A percentile compares a stretch with the other conserved stretches of the same genome.
These are phyloP conservation scores for Lepidurus arcticus DNA, from an alignment of 1,140 invertebrate species.

Conservation along the genomic window DNA sequence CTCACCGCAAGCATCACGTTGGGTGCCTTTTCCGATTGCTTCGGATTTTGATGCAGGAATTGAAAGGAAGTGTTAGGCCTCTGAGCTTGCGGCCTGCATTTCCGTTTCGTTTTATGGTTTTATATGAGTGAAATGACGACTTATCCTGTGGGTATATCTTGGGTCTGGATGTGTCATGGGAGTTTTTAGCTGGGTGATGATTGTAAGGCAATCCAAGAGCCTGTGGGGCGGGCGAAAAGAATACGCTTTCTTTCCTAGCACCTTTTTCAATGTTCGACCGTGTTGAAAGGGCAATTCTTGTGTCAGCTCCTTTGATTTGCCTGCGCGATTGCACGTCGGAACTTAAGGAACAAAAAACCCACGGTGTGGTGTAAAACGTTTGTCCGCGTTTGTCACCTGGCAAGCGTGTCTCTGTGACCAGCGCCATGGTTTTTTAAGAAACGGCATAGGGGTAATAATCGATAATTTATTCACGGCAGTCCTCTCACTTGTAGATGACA, in stretches of 20 bases:
- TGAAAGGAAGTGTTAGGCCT: neutral
- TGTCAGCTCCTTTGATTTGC: neutral
- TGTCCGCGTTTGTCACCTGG: neutral
- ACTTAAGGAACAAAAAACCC: neutral
- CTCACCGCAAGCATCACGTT: neutral
- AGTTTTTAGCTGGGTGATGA: neutral
- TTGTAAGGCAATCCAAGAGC: conserved; percentile 2
- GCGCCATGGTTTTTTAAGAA: neutral
- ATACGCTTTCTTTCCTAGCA: neutral
- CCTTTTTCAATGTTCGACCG: neutral
- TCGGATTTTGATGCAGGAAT: neutral
- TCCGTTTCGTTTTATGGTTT: conserved; percentile 5
- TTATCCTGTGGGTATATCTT: neutral
- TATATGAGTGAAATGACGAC: neutral
- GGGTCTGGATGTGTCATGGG: neutral
- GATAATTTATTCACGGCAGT: neutral
- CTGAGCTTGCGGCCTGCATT: neutral
- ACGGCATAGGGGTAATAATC: neutral
- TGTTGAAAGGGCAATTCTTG: neutral
- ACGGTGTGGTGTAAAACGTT: neutral
- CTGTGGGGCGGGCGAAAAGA: neutral
- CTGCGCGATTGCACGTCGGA: neutral
- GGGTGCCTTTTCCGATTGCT: neutral
- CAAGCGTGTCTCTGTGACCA: neutral
- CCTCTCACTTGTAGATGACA: neutral